Evolutionary conservation across 2,888 invertebrate genomes (phyloP), one percentile per base, ranked within the genome.

Genomic region (Octonoba sinensis): DNA sequence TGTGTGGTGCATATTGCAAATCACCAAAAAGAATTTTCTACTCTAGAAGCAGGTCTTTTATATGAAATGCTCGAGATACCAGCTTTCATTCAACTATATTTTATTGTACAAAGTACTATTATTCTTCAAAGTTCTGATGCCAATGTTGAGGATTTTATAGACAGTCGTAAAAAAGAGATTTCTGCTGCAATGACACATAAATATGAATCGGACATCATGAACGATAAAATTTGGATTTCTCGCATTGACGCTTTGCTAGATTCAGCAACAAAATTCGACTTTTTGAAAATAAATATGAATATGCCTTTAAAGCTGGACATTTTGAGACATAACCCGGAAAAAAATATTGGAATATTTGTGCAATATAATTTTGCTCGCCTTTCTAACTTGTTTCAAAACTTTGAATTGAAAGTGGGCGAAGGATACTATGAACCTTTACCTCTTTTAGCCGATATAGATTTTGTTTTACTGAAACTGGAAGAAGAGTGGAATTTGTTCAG

Each of bases 341-440:
- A 77, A 44, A 77, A 54, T 56, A 46, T 18, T 24, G 79, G 79
- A 1, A 69, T 81, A 44, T 81, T 81, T 57, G 66, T 72, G 4
- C 79, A 81, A 18, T 81, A 81, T 47, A 81, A 81, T 16, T 73
- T 73, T 62, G 79, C 79, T 4, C 73, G 79, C 4, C 64, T 81
- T 13, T 73, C 73, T 1, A 81, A 81, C 46, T 46, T 81, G 27
- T 81, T 81, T 36, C 49, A 57, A 12, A 73, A 66, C 15, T 81
- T 81, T 69, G 69, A 73, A 13, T 24, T 15, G 11, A 81, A 73
- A 56, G 79, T 81, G 0, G 49, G 46, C 12, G 73, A 81, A n/a
- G 64, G 64, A 36, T 56, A 60, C n/a, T 81, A 81, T 36, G n/a
- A 46, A 13, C 66, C 67, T 0, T 47, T 81, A 22, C 47, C 22